Conservation (phyloP, 2,888 invertebrate genomes). For the Trichogramma dendrolimi region DNA sequence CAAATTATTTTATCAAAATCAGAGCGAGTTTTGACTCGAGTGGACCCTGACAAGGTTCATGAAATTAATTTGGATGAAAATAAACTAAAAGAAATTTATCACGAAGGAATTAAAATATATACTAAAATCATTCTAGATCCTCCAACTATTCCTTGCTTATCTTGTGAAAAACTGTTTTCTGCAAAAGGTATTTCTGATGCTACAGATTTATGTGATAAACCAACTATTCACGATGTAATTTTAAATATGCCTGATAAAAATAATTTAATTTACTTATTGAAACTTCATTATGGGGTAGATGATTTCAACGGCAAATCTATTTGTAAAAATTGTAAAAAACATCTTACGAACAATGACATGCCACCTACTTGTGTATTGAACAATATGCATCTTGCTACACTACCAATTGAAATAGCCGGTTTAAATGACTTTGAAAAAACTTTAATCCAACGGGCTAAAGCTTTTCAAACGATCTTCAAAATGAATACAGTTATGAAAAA, state of each 20-base stretch:
- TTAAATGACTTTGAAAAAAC: constrained; percentile 35
- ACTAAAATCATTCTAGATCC: neutral
- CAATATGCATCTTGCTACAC: constrained; percentile 25
- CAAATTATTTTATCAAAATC: neutral
- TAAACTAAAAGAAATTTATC: constrained; percentile 1
- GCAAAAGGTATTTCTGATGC: neutral
- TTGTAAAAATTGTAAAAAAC: constrained; percentile 25
- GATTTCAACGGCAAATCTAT: constrained; percentile 12
- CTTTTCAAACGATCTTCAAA: constrained; percentile 41
- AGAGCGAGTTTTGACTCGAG: neutral
- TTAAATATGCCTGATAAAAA: neutral
- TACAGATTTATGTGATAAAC: no score
- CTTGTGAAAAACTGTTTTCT: constrained; percentile 3
- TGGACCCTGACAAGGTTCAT: neutral
- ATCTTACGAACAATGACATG: constrained; percentile 30
- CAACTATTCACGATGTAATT: no score
- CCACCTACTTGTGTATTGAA: constrained; percentile 37
- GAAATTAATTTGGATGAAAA: constrained; percentile 7
- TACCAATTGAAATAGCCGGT: constrained; percentile 27
- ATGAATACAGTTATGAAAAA: constrained; percentile 41
- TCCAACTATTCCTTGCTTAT: neutral
- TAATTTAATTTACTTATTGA: constrained; percentile 11
- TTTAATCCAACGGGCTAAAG: constrained; percentile 41
- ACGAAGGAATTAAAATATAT: constrained; percentile 20
- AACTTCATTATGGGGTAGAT: constrained; percentile 7